Percentiles rank a stretch among this genome's conserved stretches.
Conservation (phyloP, 2,113 vertebrate species). For the Myrmophylax atrothorax region DNA sequence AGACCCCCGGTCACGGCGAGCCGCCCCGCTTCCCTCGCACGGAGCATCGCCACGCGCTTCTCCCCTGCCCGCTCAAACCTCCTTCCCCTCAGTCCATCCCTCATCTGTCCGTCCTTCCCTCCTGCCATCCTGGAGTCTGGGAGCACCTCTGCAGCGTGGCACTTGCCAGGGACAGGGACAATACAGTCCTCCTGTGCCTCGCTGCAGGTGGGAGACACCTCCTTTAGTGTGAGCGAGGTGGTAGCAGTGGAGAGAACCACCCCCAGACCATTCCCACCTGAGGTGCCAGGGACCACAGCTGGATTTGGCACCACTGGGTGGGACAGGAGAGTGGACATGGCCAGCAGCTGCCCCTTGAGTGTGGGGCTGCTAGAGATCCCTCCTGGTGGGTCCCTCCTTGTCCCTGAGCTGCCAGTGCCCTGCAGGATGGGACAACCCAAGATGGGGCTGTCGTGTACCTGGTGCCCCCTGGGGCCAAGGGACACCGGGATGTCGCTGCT, state of each 20-base stretch:
- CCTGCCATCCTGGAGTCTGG: not conserved
- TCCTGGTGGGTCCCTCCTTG: not conserved
- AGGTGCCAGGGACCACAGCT: not conserved
- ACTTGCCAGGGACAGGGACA: not conserved
- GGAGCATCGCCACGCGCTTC: not conserved
- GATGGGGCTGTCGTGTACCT: rapidly evolving
- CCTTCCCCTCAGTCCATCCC: not conserved
- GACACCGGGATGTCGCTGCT: not conserved
- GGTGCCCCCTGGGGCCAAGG: not conserved
- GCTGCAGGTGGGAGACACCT: not conserved
- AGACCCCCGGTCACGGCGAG: not conserved
- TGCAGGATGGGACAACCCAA: not conserved
- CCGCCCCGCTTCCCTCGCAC: slow-evolving; percentile 10
- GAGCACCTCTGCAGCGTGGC: not conserved
- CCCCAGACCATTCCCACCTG: not conserved
- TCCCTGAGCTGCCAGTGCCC: not conserved
- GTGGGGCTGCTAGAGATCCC: not conserved
- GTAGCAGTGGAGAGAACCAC: not conserved
- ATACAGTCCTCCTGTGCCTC: rapidly evolving
- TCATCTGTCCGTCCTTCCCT: not conserved
- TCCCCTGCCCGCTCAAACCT: not conserved
- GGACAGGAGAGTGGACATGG: not conserved
- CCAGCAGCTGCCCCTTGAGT: not conserved
- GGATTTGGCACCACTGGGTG: not conserved
- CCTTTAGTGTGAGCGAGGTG: not conserved